Base-by-base conservation (phyloP, 2,888 invertebrate species). In the Drosophila paramelanica region DNA sequence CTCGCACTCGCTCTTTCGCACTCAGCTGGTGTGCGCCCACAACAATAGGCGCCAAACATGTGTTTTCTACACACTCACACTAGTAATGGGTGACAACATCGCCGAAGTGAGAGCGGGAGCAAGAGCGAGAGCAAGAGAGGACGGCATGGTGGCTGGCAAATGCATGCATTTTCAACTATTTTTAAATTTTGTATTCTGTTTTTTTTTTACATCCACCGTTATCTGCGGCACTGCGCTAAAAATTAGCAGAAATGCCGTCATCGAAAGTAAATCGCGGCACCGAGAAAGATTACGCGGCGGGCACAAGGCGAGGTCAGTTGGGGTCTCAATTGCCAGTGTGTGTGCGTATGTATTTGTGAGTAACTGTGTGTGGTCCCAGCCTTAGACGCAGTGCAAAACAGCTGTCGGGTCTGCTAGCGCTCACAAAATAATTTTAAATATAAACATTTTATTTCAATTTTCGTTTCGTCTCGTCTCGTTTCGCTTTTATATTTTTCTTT, bases 31-130 rank as follows among this genome's bases (percentile, higher is more conserved):
- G 33, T 33, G 78, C 61, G 65, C 77, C 65, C 61, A 77, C 77
- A 76, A 77, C 69, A 77, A 53, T 62, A 79, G 83, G 83, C 83
- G 83, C 83, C 81, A 86, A 83, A 83, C 83, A 83, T 88, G 89
- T 83, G 83, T 83, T 80, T 83, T 73, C 62, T 67, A 78, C 69
- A 78, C 65, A 65, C 73, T 53, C 53, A 57, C 62, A 67, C 51
- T 36, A 41, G 52, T 66, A 67, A 75, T 42, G 68, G 78, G 74
- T 73, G 78, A 76, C 75, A 76, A 78, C 74, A 76, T 69, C 74
- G 17, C 25, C 46, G 41, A 39, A 42, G 47, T 23, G 33, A 55
- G 56, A 55, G 58, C 31, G 20, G 62, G 50, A 66, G 71, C 4
- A n/a, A 42, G 51, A 43, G 51, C 23, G 46, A 43, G 17, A 13